A percentile compares a stretch with the other conserved stretches of the same genome.
phyloP scores from a whole-genome alignment of 2,113 vertebrate species.

The Entomyzon cyanotis region DNA sequence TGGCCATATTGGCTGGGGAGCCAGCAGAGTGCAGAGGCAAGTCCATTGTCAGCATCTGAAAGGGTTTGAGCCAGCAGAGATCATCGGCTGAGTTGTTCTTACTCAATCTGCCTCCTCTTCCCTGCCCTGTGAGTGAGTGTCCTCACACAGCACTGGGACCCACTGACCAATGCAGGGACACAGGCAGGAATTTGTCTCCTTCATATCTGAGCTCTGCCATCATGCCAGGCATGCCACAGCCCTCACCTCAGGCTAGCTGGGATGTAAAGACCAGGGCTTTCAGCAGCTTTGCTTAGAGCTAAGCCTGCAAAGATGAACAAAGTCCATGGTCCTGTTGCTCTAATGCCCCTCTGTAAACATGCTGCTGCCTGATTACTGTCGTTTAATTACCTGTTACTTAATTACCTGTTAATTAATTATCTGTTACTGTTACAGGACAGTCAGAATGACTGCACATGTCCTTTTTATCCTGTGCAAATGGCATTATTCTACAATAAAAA shows the following conservation, averaged over 20 bases:
- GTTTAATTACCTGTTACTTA: neutral
- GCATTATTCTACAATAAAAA: neutral
- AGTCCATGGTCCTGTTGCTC: neutral
- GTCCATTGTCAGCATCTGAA: neutral
- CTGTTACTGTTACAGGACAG: neutral
- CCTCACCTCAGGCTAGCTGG: neutral
- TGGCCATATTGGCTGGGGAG: neutral
- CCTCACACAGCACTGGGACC: rapidly evolving
- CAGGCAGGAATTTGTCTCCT: neutral
- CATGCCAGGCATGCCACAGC: neutral
- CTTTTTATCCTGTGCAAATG: neutral
- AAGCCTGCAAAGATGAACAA: neutral
- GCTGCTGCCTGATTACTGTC: neutral
- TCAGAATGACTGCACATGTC: neutral
- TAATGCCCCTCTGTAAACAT: neutral
- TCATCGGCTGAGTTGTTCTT: neutral
- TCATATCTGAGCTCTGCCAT: neutral
- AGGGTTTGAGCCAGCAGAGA: neutral
- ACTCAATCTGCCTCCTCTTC: neutral
- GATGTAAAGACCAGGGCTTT: neutral
- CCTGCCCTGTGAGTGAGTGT: neutral
- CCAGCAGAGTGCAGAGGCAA: neutral
- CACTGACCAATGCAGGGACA: neutral
- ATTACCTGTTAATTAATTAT: too few relatives aligned
- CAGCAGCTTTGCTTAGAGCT: neutral